Evolutionary conservation across 2,113 vertebrate species (phyloP).

Genomic region (Cygnus atratus): DNA sequence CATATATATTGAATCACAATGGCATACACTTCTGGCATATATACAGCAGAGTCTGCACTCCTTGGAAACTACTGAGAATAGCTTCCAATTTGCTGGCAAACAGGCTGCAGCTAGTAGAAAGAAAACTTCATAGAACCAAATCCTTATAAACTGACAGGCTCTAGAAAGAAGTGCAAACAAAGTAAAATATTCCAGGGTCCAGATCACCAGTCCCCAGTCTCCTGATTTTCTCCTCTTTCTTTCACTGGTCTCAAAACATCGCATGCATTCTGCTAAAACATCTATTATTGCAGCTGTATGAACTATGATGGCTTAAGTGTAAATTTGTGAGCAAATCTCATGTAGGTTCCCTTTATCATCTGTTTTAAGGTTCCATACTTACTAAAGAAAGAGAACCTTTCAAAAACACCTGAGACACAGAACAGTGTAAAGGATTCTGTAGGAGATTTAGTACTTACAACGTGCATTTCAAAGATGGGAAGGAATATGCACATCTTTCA

Average conservation of each 20-base stretch:
- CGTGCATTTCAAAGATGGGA: background rate
- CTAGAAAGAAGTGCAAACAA: background rate
- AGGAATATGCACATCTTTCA: background rate
- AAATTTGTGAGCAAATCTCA: background rate
- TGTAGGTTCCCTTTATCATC: background rate
- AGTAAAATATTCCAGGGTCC: background rate
- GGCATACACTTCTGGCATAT: background rate
- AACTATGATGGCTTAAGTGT: background rate
- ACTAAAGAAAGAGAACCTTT: background rate
- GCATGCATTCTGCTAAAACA: background rate
- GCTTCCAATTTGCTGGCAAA: background rate
- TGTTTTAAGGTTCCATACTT: background rate
- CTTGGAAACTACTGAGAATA: background rate
- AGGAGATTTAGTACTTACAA: background rate
- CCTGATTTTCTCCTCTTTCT: background rate
- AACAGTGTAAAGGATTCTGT: background rate
- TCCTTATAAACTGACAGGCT: background rate
- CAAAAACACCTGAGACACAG: background rate
- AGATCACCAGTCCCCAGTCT: background rate
- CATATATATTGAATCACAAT: background rate
- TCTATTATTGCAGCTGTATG: background rate
- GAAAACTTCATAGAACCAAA: background rate
- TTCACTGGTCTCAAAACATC: background rate
- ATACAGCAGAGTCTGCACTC: background rate
- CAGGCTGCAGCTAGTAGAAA: background rate